A percentile compares a stretch with the other conserved stretches of the same genome.
phyloP scores from a whole-genome alignment of 2,113 vertebrate species.

The Thamnophis sirtalis region DNA sequence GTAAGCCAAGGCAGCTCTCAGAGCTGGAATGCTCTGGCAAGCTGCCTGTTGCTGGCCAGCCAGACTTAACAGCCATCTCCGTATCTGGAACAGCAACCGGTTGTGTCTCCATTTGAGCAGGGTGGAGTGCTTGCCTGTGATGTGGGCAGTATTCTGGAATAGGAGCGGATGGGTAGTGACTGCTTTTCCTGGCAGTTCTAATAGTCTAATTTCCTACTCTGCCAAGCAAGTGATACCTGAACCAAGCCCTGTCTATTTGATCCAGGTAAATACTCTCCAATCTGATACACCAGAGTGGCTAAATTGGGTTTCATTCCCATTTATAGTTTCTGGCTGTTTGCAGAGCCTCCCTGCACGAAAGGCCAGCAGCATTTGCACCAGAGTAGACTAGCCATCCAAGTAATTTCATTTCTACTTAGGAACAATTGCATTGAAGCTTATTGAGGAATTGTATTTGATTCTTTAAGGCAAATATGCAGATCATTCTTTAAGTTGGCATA shows the following conservation, averaged over 20 bases:
- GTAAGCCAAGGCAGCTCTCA: conserved; percentile 1
- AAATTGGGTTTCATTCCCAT: neutral
- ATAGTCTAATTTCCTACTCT: neutral
- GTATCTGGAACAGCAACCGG: conserved; percentile 37
- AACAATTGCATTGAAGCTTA: neutral
- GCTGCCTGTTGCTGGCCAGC: conserved; percentile 41
- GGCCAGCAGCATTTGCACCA: neutral
- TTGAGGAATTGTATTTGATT: neutral
- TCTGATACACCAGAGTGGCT: neutral
- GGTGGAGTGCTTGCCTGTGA: conserved; percentile 18
- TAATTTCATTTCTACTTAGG: neutral
- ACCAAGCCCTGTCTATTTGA: conserved; percentile 12
- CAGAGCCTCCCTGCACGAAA: neutral
- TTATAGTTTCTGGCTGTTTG: neutral
- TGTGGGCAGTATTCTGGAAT: conserved; percentile 20
- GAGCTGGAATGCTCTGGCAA: conserved; percentile 61
- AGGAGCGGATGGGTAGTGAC: neutral
- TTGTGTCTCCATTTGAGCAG: conserved; percentile 36
- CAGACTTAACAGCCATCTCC: neutral
- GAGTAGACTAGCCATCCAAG: neutral
- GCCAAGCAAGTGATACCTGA: neutral
- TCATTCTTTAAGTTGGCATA: neutral
- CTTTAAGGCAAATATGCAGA: neutral
- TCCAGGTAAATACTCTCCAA: neutral
- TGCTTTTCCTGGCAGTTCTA: conserved; percentile 27